These are phyloP conservation scores for Melanaphis sacchari DNA, from an alignment of 1,140 invertebrate genomes.

Conservation along the genomic window DNA sequence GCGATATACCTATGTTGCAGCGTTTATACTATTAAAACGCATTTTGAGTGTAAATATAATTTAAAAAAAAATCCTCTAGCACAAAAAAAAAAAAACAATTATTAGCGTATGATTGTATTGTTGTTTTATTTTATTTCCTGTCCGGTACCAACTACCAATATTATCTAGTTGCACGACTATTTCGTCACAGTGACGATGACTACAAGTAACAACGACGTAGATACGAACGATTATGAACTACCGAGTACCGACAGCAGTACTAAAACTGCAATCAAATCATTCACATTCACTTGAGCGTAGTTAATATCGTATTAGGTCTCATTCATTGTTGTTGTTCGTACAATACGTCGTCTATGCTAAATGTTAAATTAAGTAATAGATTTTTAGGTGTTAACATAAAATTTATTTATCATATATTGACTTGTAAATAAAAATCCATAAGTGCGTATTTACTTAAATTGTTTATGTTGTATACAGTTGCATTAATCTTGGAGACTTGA, in stretches of 20 bases:
- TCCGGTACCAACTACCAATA: not conserved
- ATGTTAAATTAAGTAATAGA: not conserved
- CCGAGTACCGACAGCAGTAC: constrained; percentile 5
- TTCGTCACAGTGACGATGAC: constrained; percentile 47
- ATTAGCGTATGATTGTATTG: constrained; percentile 9
- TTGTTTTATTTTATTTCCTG: constrained; percentile 47
- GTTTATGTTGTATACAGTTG: not conserved
- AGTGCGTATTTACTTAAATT: not conserved
- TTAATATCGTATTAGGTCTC: not conserved
- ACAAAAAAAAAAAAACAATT: constrained; percentile 46
- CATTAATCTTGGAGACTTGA: not conserved
- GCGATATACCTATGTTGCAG: no score
- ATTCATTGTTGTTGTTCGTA: not conserved
- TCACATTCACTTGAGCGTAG: not conserved
- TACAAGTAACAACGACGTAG: not conserved
- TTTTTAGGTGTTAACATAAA: not conserved
- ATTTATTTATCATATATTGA: not conserved
- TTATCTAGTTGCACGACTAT: constrained; percentile 33
- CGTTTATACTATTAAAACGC: not conserved
- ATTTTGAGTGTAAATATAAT: not conserved
- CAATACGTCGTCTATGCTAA: no score
- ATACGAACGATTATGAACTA: not conserved
- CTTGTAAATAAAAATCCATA: not conserved
- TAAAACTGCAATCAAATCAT: constrained; percentile 24
- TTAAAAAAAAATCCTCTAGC: not conserved